phyloP scores from a whole-genome alignment of 2,888 invertebrate genomes.

The Morinoia aosen region DNA sequence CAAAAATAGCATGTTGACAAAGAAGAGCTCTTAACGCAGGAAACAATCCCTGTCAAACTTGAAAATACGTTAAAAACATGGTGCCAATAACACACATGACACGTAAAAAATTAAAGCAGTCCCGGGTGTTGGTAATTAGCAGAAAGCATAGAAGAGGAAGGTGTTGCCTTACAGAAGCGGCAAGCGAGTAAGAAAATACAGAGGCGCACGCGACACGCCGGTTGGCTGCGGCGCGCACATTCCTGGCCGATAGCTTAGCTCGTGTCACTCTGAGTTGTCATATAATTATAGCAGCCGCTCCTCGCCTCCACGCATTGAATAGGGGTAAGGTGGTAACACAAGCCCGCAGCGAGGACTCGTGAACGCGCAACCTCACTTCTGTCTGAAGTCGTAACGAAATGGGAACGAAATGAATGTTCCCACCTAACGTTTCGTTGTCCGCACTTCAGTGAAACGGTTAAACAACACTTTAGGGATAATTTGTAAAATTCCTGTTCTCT shows the following conservation, averaged over 20 bases:
- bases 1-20: background rate
- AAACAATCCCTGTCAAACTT: background rate
- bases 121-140: background rate
- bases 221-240: background rate
- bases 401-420: too few species aligned
- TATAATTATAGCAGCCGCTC: background rate
- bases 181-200: background rate
- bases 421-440: too few species aligned
- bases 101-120: background rate
- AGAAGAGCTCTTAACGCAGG: background rate
- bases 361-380: too few species aligned
- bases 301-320: background rate
- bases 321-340: too few species aligned
- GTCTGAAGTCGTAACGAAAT: too few species aligned
- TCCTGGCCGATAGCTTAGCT: constrained; percentile 9
- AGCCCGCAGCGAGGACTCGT: too few species aligned
- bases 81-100: background rate
- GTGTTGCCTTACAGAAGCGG: background rate
- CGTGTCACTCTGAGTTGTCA: background rate
- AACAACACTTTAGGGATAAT: too few species aligned
- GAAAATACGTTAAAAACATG: background rate
- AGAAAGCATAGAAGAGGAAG: background rate
- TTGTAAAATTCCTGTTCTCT: too few species aligned
- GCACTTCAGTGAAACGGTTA: too few species aligned
- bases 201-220: background rate